These are phyloP conservation scores for Panthera uncia DNA, from an alignment of 2,113 vertebrate genomes.

Conservation along the genomic window DNA sequence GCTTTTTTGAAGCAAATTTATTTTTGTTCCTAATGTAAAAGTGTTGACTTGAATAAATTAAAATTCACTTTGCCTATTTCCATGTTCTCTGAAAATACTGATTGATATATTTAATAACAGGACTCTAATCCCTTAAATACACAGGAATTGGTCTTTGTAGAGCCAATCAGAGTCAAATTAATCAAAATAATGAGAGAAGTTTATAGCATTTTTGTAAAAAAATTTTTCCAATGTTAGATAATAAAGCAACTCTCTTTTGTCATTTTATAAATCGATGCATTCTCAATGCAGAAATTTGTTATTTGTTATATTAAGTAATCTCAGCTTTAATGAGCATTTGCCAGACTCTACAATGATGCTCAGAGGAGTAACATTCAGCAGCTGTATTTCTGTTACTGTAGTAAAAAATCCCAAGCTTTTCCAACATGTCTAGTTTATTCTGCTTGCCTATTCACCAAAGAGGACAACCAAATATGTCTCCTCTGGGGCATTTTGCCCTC, in stretches of 20 bases:
- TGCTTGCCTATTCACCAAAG: constrained; percentile 65
- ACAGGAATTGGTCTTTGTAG: not conserved
- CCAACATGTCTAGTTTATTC: constrained; percentile 57
- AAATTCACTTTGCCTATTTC: constrained; percentile 13
- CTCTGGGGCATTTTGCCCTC: constrained; percentile 78
- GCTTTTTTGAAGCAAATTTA: not conserved
- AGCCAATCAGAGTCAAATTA: not conserved
- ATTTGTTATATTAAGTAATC: constrained; percentile 76
- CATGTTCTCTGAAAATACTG: constrained; percentile 19
- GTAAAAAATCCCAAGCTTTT: constrained; percentile 63
- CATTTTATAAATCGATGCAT: constrained; percentile 70
- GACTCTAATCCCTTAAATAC: not conserved
- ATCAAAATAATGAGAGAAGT: constrained; percentile 78
- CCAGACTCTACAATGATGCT: constrained; percentile 62
- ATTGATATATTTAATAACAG: not conserved
- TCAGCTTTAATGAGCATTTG: constrained; percentile 69
- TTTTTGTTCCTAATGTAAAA: not conserved
- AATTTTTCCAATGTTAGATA: constrained; percentile 74
- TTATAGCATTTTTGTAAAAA: constrained; percentile 77
- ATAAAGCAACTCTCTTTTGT: constrained; percentile 71
- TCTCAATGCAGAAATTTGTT: constrained; percentile 78
- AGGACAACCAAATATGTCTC: constrained; percentile 81
- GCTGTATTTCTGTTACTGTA: constrained; percentile 18
- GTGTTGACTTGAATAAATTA: not conserved
- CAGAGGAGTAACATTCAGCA: constrained; percentile 44